phyloP scores from a whole-genome alignment of 2,113 vertebrate species.

The Microcebus tavaratra region DNA sequence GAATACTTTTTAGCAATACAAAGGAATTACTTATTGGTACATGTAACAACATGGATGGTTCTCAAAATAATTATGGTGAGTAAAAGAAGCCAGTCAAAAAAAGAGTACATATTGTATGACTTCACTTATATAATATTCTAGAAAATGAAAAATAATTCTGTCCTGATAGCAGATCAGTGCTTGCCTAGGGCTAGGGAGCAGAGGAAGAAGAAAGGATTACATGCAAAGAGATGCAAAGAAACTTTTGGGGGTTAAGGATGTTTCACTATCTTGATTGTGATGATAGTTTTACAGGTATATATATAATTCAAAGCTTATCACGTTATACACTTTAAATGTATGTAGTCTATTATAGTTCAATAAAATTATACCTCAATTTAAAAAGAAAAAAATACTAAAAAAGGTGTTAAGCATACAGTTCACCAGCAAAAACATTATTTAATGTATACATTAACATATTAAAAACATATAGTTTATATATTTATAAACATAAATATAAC shows the following conservation, averaged over 20 bases:
- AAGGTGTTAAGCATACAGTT: background rate
- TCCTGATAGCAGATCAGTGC: background rate
- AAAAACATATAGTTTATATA: background rate
- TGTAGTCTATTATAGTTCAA: constrained; percentile 8
- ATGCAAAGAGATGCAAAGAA: background rate
- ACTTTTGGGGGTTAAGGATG: background rate
- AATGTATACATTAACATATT: background rate
- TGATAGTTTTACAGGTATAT: background rate
- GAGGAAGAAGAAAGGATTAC: background rate
- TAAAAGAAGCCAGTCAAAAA: background rate
- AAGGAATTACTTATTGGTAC: background rate
- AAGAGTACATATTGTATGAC: background rate
- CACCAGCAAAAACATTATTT: background rate
- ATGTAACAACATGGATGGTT: background rate
- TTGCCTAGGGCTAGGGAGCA: background rate
- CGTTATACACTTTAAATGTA: background rate
- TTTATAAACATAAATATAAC: background rate
- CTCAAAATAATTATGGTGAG: constrained; percentile 4
- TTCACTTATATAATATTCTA: constrained; percentile 12
- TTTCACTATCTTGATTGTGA: background rate
- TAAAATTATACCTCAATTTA: background rate
- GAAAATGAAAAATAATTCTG: constrained; percentile 4
- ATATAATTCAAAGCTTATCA: background rate
- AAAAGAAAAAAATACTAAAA: background rate
- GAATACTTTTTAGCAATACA: background rate